Base-by-base conservation (phyloP, 2,888 invertebrate genomes). In the Folsomia manolachei region DNA sequence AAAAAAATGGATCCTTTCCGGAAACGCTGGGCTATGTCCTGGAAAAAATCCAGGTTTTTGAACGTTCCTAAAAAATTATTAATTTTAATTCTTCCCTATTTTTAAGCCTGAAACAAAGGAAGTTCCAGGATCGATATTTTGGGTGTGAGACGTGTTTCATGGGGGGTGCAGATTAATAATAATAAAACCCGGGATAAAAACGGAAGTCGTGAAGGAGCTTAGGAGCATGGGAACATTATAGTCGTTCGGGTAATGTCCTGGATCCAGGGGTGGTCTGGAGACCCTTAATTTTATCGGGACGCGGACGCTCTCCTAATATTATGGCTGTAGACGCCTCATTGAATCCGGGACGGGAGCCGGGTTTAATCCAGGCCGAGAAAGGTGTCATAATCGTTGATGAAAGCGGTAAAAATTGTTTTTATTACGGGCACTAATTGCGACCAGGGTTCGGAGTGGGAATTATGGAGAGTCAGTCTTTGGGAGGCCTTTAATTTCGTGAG, bases 171-270 rank as follows among this genome's bases (percentile, higher is more conserved):
- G 21, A 56, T 56, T 56, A 56, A 56, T 56, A 56, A 14, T 56
- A 56, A 56, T 56, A 56, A 56, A 56, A 56, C 21, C 39, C 39
- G 39, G 56, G 21, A 56, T 56, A 19, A n/a, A n/a, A 56, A 56
- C 56, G 56, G 56, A 56, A 56, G 56, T 56, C 56, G 56, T 56
- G 21, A 51, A 51, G 19, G 39, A 19, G 56, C 56, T 56, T 56
- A 56, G n/a, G 11, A 19, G 56, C 56, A 56, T 39, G 4, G 39
- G 7, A 9, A 39, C 39, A 39, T 39, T 39, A 39, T 9, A 39
- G 39, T 39, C 39, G 39, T 39, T 39, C 56, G 19, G 56, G n/a
- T 19, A 56, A 56, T 56, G 56, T 7, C 51, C 51, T 11, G 18
- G n/a, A 56, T 56, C 18, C 56, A 56, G 7, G 39, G 39, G 39